Evolutionary conservation across 2,797 vertebrate genomes (phyloP), one percentile per base, ranked within the genome.

Genomic region (Gambusia yucatana): DNA sequence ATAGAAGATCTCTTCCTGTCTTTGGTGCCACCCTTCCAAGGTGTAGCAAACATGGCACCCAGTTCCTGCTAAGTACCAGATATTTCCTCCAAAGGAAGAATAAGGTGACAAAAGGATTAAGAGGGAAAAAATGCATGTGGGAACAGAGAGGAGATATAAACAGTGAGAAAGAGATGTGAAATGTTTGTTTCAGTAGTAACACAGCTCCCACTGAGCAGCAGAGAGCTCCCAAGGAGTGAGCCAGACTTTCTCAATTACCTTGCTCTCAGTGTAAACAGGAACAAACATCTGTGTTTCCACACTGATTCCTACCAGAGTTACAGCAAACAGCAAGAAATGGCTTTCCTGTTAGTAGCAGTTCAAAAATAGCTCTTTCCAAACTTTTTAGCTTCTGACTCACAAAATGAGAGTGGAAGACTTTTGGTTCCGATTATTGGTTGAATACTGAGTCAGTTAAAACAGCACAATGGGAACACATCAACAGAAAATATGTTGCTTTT

Each of bases 211-310:
- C 86, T 70, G 87, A 88, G 87, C 73, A 9, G 75, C 81, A 65
- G 59, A 72, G 83, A 84, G 80, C 87, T 92, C 78, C 84, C 20
- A 89, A 89, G 81, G 89, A 88, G 90, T 89, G 81, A 88, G 86
- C 73, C 88, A 89, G 82, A 91, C 88, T 89, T 92, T 89, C 86
- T 92, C 90, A 92, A 86, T 93, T 92, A 92, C 86, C 87, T 87
- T 87, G 86, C 6, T 79, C 82, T 84, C 82, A 77, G 81, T 82
- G 84, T 91, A 91, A 94, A 92, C 91, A 93, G 84, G 81, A 92
- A 90, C 84, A 87, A 83, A 86, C 88, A 86, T 90, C 84, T 84
- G 85, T 30, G 85, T 89, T 80, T 88, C 85, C 84, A 77, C 82
- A 3, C 69, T 82, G 80, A 78, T 82, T 80, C 69, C 61, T 80